A percentile compares a stretch with the other conserved stretches of the same genome.
These are phyloP conservation scores for Pseudochirops cupreus DNA, from an alignment of 2,797 vertebrate species.

Conservation along the genomic window DNA sequence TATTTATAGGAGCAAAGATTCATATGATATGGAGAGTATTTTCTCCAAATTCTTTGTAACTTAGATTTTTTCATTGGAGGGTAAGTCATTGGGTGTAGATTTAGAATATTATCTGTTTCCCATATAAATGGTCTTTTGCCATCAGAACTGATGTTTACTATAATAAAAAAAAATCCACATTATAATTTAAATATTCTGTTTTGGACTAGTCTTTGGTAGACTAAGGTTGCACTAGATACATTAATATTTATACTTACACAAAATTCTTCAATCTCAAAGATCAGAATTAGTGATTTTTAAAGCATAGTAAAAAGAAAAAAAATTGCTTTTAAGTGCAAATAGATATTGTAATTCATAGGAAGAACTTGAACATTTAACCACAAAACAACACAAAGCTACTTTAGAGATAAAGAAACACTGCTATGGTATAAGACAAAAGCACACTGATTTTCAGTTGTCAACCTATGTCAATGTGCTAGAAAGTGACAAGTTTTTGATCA, in stretches of 20 bases:
- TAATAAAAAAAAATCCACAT: background rate
- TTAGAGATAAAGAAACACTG: background rate
- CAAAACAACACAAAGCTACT: conserved; percentile 41
- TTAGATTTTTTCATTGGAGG: background rate
- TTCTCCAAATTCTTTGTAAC: background rate
- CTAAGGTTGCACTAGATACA: background rate
- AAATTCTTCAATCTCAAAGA: background rate
- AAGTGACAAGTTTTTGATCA: conserved; percentile 63
- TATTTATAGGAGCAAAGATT: background rate
- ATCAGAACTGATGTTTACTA: background rate
- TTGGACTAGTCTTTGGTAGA: background rate
- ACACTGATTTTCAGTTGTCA: background rate
- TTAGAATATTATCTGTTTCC: background rate
- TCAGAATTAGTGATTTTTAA: background rate
- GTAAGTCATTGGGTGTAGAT: background rate
- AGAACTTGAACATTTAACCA: conserved; percentile 26
- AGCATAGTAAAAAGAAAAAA: background rate
- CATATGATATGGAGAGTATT: background rate
- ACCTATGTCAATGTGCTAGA: conserved; percentile 5
- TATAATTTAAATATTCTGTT: background rate
- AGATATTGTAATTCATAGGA: conserved; percentile 36
- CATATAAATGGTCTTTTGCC: background rate
- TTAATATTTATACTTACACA: background rate
- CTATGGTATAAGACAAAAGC: background rate
- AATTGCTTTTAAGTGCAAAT: background rate